These are phyloP conservation scores for Bimastos eiseni DNA, from an alignment of 2,888 invertebrate genomes.

Conservation along the genomic window DNA sequence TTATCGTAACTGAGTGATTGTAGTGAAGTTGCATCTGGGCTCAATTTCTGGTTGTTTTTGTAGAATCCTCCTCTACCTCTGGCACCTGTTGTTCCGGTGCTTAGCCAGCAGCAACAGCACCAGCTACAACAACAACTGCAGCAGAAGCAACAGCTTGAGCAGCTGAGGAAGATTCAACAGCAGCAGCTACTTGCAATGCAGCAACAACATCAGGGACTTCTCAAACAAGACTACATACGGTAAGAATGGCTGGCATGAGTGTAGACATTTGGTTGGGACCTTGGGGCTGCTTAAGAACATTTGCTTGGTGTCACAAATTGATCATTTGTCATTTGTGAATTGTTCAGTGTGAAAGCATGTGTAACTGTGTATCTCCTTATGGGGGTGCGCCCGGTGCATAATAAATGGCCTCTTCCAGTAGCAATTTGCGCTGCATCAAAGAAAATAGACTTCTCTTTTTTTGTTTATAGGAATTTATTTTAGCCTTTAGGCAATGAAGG, in stretches of 20 bases:
- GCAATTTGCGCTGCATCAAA: no score
- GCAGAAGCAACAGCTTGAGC: background rate
- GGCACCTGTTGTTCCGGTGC: background rate
- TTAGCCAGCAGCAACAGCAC: constrained; percentile 19
- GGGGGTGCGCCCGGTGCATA: no score
- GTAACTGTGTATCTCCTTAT: no score
- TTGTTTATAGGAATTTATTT: no score
- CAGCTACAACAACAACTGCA: constrained; percentile 22
- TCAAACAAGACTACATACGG: constrained; percentile 23
- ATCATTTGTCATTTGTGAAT: background rate
- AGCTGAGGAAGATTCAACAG: constrained; percentile 1
- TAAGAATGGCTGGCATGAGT: background rate
- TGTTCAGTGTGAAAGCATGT: background rate
- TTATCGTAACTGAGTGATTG: background rate
- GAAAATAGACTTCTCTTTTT: no score
- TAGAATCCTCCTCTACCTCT: background rate
- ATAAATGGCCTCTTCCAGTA: no score
- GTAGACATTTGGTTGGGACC: background rate
- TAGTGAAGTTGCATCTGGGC: background rate
- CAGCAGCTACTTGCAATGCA: constrained; percentile 24
- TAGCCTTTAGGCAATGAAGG: no score
- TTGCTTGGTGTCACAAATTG: background rate
- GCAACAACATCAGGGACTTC: constrained; percentile 14
- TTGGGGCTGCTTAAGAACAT: background rate
- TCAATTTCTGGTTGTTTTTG: background rate